A percentile compares a stretch with the other conserved stretches of the same genome.
phyloP scores from a whole-genome alignment of 2,797 vertebrate genomes.

The Cephalopachus bancanus region DNA sequence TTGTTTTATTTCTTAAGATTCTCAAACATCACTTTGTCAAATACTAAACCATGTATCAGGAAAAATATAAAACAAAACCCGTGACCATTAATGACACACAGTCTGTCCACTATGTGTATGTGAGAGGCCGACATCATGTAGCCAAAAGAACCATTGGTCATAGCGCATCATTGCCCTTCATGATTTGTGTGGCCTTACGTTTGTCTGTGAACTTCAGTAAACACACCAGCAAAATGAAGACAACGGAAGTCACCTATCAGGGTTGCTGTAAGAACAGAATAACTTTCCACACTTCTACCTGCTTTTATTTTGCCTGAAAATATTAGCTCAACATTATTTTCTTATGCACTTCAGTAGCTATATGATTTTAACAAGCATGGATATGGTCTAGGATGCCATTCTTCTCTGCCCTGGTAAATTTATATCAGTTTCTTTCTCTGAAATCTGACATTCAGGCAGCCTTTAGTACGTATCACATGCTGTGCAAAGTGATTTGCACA shows the following conservation, averaged over 20 bases:
- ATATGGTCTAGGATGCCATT: neutral
- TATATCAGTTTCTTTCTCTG: neutral
- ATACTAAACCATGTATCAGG: neutral
- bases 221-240: neutral
- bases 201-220: neutral
- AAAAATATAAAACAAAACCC: neutral
- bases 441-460: neutral
- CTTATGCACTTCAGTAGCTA: neutral
- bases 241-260: neutral
- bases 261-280: neutral
- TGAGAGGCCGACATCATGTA: neutral
- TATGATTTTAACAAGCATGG: neutral
- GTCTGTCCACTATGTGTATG: neutral
- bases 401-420: neutral
- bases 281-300: neutral
- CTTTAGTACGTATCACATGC: neutral
- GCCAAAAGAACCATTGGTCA: neutral
- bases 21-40: constrained; percentile 40
- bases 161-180: neutral
- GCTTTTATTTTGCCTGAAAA: constrained; percentile 5
- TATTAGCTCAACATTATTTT: neutral
- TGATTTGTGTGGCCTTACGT: neutral
- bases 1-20: constrained; percentile 30
- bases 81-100: neutral
- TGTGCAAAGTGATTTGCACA: neutral